A percentile compares a stretch with the other conserved stretches of the same genome.
Conservation (phyloP, 2,113 vertebrate genomes). For the Calidris pugnax region DNA sequence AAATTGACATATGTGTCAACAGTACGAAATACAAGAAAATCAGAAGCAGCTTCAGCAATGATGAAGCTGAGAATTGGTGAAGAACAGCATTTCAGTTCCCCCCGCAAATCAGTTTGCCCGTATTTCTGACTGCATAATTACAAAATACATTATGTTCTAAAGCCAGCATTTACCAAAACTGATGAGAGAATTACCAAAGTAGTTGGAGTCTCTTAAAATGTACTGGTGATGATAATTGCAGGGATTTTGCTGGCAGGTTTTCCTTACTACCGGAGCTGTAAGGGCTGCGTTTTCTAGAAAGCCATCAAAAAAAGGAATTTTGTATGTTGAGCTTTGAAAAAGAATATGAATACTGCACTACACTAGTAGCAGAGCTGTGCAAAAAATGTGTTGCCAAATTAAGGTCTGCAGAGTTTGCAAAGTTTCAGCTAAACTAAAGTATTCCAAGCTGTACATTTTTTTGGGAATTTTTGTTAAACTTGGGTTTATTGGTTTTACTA, state of each 20-base stretch:
- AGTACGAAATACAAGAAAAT: neutral
- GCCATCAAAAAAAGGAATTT: neutral
- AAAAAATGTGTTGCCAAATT: neutral
- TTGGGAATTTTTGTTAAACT: neutral
- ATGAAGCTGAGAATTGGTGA: neutral
- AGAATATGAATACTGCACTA: neutral
- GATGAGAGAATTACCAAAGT: slow-evolving; percentile 1
- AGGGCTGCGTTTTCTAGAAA: neutral
- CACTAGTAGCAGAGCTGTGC: neutral
- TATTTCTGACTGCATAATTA: slow-evolving; percentile 24
- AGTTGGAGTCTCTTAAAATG: neutral
- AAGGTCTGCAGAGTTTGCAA: neutral
- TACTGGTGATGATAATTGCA: neutral
- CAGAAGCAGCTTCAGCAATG: neutral
- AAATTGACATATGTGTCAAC: neutral
- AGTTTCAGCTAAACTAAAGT: slow-evolving; percentile 6
- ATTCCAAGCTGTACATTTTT: neutral
- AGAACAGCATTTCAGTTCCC: neutral
- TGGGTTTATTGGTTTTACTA: neutral
- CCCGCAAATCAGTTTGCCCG: neutral
- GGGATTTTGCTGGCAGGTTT: slow-evolving; percentile 10
- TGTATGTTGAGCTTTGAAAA: slow-evolving; percentile 13
- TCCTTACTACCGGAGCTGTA: neutral
- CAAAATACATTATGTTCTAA: neutral
- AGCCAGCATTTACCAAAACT: neutral